Base-by-base conservation (phyloP, 2,113 vertebrate species). In the Saguinus imperator region DNA sequence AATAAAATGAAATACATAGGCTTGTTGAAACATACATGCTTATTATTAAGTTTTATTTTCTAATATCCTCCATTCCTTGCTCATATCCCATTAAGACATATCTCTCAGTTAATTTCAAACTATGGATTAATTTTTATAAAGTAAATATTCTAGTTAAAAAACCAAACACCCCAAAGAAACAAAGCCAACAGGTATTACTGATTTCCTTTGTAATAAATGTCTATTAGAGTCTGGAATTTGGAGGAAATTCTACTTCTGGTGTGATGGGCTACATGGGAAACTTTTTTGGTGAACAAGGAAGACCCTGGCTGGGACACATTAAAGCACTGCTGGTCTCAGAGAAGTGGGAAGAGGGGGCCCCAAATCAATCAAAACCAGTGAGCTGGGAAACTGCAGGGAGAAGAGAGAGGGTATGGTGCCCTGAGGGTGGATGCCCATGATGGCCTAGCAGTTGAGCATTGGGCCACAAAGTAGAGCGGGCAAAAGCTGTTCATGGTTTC, bases 41-140 rank as follows among this genome's bases (percentile, higher is more conserved):
- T 64, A 40, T 99, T 89, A 81, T 40, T 89, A 82, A 82, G 23
- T 96, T 52, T 89, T 84, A 80, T 77, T 88, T 97, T 48, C 70
- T 79, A 75, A 29, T 52, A 55, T 77, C 8, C 27, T 93, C 93
- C 48, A 76, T 87, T 88, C 29, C 58, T 84, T 29, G 17, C 73
- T 89, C 50, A 72, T 64, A 48, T 88, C 32, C 8, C 73, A 73
- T 29, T 80, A 52, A 50, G 37, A 81, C 86, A 58, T 27, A 52
- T 45, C 90, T 75, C 80, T 14, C 80, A 68, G 64, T 68, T 93
- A 90, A 80, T 76, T 93, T 88, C 73, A 77, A 94, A 57, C 35
- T 73, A 93, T 61, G n/a, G 27, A 64, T 81, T 89, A 32, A 8
- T 89, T 89, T 64, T 93, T 89, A 66, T 29, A 61, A 96, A 91